Percentiles rank a stretch among this genome's conserved stretches.
phyloP scores from a whole-genome alignment of 2,888 invertebrate species.

The Sussaba pulchella region DNA sequence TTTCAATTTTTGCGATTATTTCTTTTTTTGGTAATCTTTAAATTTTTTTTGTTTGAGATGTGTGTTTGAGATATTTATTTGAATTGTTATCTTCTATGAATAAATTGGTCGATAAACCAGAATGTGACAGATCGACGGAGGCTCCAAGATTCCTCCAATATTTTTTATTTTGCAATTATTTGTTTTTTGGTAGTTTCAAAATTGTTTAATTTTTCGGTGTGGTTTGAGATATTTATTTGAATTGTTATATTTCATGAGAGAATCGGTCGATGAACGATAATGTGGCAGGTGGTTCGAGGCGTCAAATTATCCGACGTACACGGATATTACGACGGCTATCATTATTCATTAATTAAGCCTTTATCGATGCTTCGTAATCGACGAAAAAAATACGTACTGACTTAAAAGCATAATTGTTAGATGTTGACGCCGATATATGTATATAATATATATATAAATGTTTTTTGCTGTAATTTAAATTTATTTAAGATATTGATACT shows the following conservation, averaged over 20 bases:
- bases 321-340: neutral
- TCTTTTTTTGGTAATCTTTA: too few relatives aligned
- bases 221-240: neutral
- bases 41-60: too few relatives aligned
- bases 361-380: neutral
- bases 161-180: too few relatives aligned
- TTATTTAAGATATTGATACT: neutral
- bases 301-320: slow-evolving; percentile 17
- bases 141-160: too few relatives aligned
- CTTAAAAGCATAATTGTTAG: neutral
- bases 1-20: too few relatives aligned
- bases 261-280: slow-evolving; percentile 6
- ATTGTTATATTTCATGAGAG: neutral
- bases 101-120: too few relatives aligned
- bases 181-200: too few relatives aligned
- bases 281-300: neutral
- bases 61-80: too few relatives aligned
- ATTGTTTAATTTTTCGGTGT: too few relatives aligned
- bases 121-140: too few relatives aligned
- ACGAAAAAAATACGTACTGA: neutral
- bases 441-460: neutral
- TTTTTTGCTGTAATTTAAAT: neutral
- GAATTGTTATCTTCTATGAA: too few relatives aligned
- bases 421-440: neutral
- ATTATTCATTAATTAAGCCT: neutral